phyloP scores from a whole-genome alignment of 1,140 invertebrate species.

The Drosophila littoralis region DNA sequence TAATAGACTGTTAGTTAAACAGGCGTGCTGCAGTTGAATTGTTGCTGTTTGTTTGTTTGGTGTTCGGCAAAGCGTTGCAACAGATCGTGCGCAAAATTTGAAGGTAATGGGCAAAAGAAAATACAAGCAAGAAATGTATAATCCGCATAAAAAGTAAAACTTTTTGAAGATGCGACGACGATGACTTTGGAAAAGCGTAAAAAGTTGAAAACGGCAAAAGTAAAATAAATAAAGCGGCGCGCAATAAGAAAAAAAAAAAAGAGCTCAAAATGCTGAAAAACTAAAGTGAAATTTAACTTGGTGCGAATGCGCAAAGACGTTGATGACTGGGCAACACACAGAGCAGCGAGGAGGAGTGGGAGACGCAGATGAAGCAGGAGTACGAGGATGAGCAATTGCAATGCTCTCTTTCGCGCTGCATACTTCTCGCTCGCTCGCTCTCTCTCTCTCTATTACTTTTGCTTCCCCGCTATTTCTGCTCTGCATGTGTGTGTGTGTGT shows the following conservation, averaged over 20 bases:
- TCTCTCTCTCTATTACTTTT: conserved; percentile 1
- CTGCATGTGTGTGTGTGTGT: conserved; percentile 9
- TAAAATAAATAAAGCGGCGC: conserved; percentile 68
- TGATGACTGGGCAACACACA: conserved; percentile 42
- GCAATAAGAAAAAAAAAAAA: conserved; percentile 8
- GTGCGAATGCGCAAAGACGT: conserved; percentile 26
- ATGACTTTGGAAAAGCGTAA: conserved; percentile 79
- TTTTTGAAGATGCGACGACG: conserved; percentile 54
- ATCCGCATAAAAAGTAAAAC: conserved; percentile 74
- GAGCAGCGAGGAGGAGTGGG: background rate
- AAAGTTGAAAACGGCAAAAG: conserved; percentile 69
- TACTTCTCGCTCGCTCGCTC: background rate
- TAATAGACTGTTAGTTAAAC: conserved; percentile 69
- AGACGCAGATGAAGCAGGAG: conserved; percentile 3
- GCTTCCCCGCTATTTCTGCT: background rate
- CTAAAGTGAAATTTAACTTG: conserved; percentile 71
- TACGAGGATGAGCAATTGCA: conserved; percentile 39
- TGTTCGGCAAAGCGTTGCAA: conserved; percentile 75
- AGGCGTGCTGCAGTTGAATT: conserved; percentile 51
- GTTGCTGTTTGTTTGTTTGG: conserved; percentile 33
- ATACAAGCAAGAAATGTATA: conserved; percentile 12
- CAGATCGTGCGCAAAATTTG: conserved; percentile 82
- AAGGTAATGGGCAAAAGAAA: conserved; percentile 47
- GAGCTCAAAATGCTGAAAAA: conserved; percentile 55
- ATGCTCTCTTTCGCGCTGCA: conserved; percentile 4